Percentiles rank a stretch among this genome's conserved stretches.
Evolutionary conservation across 92 coral and sea anemone species (phyloP).

Genomic region (Umimayanthus chanpuru): DNA sequence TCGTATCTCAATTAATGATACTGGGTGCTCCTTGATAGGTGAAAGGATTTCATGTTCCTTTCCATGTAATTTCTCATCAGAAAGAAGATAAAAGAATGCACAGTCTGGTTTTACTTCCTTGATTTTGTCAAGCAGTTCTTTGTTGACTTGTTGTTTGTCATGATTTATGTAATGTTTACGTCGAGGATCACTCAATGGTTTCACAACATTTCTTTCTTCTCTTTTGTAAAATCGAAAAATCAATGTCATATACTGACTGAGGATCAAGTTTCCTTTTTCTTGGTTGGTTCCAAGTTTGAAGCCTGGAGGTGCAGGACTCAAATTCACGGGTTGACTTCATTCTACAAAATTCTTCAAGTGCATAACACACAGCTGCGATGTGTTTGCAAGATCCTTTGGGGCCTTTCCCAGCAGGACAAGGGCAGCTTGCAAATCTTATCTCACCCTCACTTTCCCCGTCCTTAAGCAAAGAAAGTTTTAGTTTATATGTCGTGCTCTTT

Average conservation of each 20-base stretch:
- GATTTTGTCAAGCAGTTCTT: constrained; percentile 61
- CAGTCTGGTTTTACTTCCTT: constrained; percentile 58
- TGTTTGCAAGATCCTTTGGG: constrained; percentile 57
- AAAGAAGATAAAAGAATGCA: constrained; percentile 67
- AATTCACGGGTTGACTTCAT: constrained; percentile 48
- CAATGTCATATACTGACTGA: constrained; percentile 56
- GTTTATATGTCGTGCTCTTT: constrained; percentile 49
- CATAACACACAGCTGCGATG: constrained; percentile 59
- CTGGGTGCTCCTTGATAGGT: constrained; percentile 73
- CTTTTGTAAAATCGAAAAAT: constrained; percentile 29
- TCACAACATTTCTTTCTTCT: constrained; percentile 13
- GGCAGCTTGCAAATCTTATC: constrained; percentile 59
- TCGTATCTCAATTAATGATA: constrained; percentile 50
- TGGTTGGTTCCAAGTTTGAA: constrained; percentile 63
- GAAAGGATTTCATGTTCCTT: constrained; percentile 56
- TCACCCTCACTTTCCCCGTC: constrained; percentile 63
- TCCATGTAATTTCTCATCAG: constrained; percentile 47
- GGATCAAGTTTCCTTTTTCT: constrained; percentile 61
- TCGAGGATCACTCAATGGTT: constrained; percentile 15
- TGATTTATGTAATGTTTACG: background rate
- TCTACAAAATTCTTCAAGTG: constrained; percentile 54
- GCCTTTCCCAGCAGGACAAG: constrained; percentile 65
- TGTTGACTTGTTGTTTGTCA: constrained; percentile 44
- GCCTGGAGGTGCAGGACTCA: constrained; percentile 50
- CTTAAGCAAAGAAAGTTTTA: constrained; percentile 62